phyloP scores from a whole-genome alignment of 1,140 invertebrate genomes.

The Hetaerina americana region DNA sequence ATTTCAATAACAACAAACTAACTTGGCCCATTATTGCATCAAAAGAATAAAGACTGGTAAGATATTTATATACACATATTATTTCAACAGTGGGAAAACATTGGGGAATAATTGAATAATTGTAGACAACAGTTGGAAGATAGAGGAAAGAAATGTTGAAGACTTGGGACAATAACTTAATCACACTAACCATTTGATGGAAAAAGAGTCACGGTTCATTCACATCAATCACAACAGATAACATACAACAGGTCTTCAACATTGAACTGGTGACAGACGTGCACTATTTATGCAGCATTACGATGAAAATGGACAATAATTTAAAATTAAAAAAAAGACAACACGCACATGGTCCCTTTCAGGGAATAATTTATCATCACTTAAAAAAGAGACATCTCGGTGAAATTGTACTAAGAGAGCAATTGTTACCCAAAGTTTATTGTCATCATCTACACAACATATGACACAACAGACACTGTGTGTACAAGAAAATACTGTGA shows the following conservation, averaged over 20 bases:
- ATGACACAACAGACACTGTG: not conserved
- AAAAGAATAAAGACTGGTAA: not conserved
- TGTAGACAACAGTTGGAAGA: too few species aligned
- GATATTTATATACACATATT: not conserved
- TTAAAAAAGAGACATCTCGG: not conserved
- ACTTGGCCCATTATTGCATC: not conserved
- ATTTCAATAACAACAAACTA: too few species aligned
- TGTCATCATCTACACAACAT: not conserved
- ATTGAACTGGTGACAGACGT: not conserved
- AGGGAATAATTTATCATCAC: not conserved
- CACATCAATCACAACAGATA: not conserved
- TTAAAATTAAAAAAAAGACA: not conserved
- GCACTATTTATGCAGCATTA: not conserved
- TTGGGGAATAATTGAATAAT: too few species aligned
- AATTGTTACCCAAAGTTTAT: not conserved
- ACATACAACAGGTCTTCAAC: not conserved
- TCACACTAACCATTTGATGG: too few species aligned
- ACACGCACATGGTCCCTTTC: not conserved
- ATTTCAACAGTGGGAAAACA: not conserved
- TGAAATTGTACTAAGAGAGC: not conserved
- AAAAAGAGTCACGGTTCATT: not conserved
- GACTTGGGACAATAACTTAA: too few species aligned
- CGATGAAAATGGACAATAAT: not conserved
- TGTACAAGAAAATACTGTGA: not conserved
- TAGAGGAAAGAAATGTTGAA: too few species aligned